Percentiles rank a stretch among this genome's conserved stretches.
Conservation (phyloP, 2,888 invertebrate species). For the Erebia aethiops region DNA sequence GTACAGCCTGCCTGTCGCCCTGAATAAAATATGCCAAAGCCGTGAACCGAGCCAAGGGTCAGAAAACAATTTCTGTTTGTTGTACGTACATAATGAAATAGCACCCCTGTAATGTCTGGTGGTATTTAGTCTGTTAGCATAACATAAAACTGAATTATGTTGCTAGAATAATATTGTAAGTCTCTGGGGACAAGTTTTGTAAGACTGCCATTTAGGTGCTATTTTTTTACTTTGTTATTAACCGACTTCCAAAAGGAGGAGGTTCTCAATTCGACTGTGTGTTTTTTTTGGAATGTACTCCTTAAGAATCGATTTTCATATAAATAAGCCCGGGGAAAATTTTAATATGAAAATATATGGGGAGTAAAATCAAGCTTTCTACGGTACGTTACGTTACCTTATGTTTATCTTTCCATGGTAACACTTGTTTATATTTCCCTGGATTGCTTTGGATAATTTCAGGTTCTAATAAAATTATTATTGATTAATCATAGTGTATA, state of each 20-base stretch:
- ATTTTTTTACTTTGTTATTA: not conserved
- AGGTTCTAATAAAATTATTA: too few species aligned
- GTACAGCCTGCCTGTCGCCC: constrained; percentile 16
- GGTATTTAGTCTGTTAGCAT: constrained; percentile 8
- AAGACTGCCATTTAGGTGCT: not conserved
- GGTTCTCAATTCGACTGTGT: too few species aligned
- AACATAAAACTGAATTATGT: not conserved
- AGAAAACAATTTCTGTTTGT: constrained; percentile 34
- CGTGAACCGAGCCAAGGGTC: constrained; percentile 20
- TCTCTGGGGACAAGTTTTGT: not conserved
- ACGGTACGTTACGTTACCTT: too few species aligned
- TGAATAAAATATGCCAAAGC: constrained; percentile 29
- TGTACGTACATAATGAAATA: constrained; percentile 25
- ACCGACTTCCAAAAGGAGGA: not conserved
- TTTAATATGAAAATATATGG: too few species aligned
- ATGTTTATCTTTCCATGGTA: too few species aligned
- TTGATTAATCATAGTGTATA: too few species aligned
- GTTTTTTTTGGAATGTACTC: too few species aligned
- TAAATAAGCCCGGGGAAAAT: too few species aligned
- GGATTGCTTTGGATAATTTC: too few species aligned
- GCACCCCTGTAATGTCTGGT: constrained; percentile 12
- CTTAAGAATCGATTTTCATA: too few species aligned
- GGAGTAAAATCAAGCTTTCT: too few species aligned
- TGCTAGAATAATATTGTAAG: not conserved
- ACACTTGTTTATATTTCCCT: too few species aligned